Conservation (phyloP, 2,797 vertebrate species). For the Etheostoma perlongum region DNA sequence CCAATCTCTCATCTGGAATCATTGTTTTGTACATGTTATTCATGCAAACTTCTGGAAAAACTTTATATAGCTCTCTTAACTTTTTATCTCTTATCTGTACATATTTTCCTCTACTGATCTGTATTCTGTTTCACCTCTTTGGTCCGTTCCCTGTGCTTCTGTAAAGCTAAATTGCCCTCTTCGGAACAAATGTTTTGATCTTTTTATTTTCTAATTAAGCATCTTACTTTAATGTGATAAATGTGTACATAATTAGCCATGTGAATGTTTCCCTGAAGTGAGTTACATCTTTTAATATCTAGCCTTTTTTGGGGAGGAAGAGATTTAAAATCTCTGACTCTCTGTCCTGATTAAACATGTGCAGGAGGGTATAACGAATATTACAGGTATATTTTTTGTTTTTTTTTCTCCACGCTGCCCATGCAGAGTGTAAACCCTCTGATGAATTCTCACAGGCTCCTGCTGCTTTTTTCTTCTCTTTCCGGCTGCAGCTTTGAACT, state of each 20-base stretch:
- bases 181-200: background rate
- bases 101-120: background rate
- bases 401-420: constrained; percentile 16
- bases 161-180: background rate
- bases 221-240: constrained; percentile 1
- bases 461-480: constrained; percentile 15
- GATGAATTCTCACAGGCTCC: constrained; percentile 46
- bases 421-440: constrained; percentile 45
- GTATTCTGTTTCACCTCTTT: background rate
- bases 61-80: background rate
- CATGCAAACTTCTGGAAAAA: background rate
- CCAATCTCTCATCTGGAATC: background rate
- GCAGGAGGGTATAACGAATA: constrained; percentile 33
- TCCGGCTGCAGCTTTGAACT: constrained; percentile 49
- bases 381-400: constrained; percentile 50
- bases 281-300: constrained; percentile 15
- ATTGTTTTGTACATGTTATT: background rate
- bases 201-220: background rate
- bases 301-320: background rate
- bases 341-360: constrained; percentile 16
- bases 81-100: constrained; percentile 5
- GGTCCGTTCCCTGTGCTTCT: background rate
- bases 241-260: background rate
- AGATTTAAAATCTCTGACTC: constrained; percentile 11
- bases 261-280: background rate